A percentile compares a stretch with the other conserved stretches of the same genome.
Evolutionary conservation across 2,797 vertebrate species (phyloP).

Genomic region (Myotis vivesi): DNA sequence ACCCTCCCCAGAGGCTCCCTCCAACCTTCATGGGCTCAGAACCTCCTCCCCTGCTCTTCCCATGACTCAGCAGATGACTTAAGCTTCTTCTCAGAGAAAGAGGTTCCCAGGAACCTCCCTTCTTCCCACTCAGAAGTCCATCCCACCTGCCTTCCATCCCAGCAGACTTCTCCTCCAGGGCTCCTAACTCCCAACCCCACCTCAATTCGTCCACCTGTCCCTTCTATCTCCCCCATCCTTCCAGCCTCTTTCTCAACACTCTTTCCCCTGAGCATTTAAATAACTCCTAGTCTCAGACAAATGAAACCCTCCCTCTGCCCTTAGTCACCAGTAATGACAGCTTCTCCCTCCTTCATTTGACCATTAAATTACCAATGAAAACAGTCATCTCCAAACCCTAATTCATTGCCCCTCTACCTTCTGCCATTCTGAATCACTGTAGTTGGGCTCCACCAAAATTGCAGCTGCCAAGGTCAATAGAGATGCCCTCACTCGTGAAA

Average conservation of each 20-base stretch:
- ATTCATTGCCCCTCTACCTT: background rate
- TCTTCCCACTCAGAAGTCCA: background rate
- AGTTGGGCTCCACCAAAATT: background rate
- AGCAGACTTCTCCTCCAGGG: background rate
- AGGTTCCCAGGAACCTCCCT: slow-evolving; percentile 42
- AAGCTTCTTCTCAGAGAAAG: slow-evolving; percentile 23
- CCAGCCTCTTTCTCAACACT: background rate
- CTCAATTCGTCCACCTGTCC: background rate
- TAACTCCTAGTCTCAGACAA: background rate
- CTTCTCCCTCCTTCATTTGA: background rate
- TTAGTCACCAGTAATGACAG: background rate
- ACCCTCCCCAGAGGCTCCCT: slow-evolving; percentile 25
- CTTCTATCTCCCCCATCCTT: background rate
- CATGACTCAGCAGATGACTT: slow-evolving; percentile 75
- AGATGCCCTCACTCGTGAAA: background rate
- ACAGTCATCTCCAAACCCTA: background rate
- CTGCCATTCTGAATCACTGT: background rate
- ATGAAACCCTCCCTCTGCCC: background rate
- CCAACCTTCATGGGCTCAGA: background rate
- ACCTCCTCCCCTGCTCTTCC: slow-evolving; percentile 57
- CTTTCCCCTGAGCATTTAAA: background rate
- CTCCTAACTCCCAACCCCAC: background rate
- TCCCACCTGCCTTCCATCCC: background rate
- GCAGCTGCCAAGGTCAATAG: background rate
- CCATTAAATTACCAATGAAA: background rate